These are phyloP conservation scores for Hirundichthys speculiger DNA, from an alignment of 2,113 vertebrate genomes.

Conservation along the genomic window DNA sequence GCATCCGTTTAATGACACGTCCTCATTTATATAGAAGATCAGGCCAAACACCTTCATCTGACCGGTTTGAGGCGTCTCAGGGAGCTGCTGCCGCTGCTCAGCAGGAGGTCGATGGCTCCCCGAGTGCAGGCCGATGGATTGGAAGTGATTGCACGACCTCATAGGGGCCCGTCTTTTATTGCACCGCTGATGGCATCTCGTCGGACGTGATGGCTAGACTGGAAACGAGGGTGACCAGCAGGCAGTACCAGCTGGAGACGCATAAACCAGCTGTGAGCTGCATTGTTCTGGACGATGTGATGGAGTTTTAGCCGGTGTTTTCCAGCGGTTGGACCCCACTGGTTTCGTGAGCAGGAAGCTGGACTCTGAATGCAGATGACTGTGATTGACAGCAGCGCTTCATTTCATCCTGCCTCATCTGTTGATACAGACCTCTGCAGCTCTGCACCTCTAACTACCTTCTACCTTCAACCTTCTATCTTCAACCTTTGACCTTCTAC, in stretches of 20 bases:
- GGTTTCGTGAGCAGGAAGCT: slow-evolving; percentile 17
- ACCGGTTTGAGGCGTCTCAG: neutral
- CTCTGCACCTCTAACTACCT: neutral
- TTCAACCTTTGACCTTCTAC: too few species aligned
- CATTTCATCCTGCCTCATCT: neutral
- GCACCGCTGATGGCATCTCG: neutral
- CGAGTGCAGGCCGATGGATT: neutral
- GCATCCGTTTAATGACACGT: slow-evolving; percentile 13
- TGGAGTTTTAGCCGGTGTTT: slow-evolving; percentile 25
- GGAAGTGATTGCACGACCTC: neutral
- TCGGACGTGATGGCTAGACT: neutral
- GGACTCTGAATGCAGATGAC: neutral
- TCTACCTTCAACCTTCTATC: too few species aligned
- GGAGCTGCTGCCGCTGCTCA: slow-evolving; percentile 17
- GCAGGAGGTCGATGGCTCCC: slow-evolving; percentile 17
- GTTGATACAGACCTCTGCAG: neutral
- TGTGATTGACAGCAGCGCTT: neutral
- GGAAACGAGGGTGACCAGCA: neutral
- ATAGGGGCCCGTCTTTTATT: neutral
- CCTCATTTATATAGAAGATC: neutral
- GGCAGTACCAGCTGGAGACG: neutral
- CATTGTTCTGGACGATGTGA: neutral
- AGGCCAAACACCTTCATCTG: neutral
- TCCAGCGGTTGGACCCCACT: slow-evolving; percentile 51
- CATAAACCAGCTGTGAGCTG: neutral